A percentile compares a stretch with the other conserved stretches of the same genome.
These are phyloP conservation scores for Phaedon cochleariae DNA, from an alignment of 2,888 invertebrate species.

Conservation along the genomic window DNA sequence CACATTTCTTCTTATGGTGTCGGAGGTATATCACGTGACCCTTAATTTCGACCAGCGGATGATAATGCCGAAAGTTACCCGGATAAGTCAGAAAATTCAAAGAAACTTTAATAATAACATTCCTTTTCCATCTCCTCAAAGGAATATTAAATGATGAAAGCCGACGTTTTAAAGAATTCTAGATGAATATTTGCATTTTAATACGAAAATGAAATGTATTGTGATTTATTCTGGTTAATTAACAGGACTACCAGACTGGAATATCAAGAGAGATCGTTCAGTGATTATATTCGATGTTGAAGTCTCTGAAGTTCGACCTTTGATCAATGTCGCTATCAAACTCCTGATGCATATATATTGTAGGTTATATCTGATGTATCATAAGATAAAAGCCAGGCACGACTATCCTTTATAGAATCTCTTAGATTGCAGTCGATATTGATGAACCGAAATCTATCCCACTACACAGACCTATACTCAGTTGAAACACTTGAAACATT, in stretches of 20 bases:
- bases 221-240: slow-evolving; percentile 44
- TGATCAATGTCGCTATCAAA: background rate
- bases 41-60: slow-evolving; percentile 24
- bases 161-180: slow-evolving; percentile 39
- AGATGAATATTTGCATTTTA: slow-evolving; percentile 43
- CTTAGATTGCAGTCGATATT: no score
- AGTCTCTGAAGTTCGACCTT: background rate
- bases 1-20: background rate
- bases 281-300: slow-evolving; percentile 28
- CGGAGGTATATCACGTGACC: slow-evolving; percentile 1
- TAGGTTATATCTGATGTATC: no score
- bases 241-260: slow-evolving; percentile 35
- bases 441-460: no score
- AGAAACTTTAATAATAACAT: slow-evolving; percentile 42
- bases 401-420: no score
- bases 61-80: slow-evolving; percentile 35
- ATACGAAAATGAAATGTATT: slow-evolving; percentile 40
- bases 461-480: no score
- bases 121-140: slow-evolving; percentile 35
- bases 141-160: slow-evolving; percentile 39
- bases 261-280: slow-evolving; percentile 34
- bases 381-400: no score
- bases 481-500: no score
- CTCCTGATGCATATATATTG: no score
- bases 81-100: slow-evolving; percentile 33